Conservation (phyloP, 2,888 invertebrate species). For the Luffia ferchaultella region DNA sequence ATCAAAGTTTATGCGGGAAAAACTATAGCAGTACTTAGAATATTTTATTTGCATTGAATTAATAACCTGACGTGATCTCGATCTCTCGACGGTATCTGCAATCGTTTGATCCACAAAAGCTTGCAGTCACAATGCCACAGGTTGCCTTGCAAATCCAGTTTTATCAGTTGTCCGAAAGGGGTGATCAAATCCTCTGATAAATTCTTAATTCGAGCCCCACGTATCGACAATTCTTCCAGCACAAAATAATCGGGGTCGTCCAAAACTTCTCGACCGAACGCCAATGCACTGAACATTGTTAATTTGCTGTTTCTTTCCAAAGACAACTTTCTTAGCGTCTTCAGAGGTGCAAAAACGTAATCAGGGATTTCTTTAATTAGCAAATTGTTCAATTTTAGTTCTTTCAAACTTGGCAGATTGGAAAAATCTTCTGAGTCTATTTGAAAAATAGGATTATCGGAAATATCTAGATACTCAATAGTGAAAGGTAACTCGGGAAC, state of each 20-base stretch:
- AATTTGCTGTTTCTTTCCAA: constrained; percentile 64
- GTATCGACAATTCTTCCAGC: constrained; percentile 48
- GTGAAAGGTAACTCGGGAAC: constrained; percentile 66
- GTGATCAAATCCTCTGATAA: constrained; percentile 38
- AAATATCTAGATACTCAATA: constrained; percentile 68
- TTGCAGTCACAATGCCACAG: constrained; percentile 72
- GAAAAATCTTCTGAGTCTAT: constrained; percentile 55
- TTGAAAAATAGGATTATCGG: constrained; percentile 62
- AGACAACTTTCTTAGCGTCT: constrained; percentile 53
- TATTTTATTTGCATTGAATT: too few species aligned
- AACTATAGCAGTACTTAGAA: too few species aligned
- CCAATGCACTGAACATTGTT: constrained; percentile 46
- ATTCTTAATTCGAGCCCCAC: constrained; percentile 44
- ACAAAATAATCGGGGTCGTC: constrained; percentile 46
- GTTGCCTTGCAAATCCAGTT: constrained; percentile 67
- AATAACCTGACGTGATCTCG: background rate
- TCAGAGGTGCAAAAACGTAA: constrained; percentile 63
- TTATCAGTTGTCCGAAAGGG: constrained; percentile 49
- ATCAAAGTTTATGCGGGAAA: too few species aligned
- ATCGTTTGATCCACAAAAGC: constrained; percentile 53
- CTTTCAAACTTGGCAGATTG: constrained; percentile 56
- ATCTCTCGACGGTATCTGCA: constrained; percentile 30
- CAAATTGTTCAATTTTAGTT: constrained; percentile 65
- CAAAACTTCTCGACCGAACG: constrained; percentile 42
- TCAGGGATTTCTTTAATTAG: constrained; percentile 55